These are phyloP conservation scores for Galaxea fascicularis DNA, from an alignment of 92 coral and sea anemone genomes.

Conservation along the genomic window DNA sequence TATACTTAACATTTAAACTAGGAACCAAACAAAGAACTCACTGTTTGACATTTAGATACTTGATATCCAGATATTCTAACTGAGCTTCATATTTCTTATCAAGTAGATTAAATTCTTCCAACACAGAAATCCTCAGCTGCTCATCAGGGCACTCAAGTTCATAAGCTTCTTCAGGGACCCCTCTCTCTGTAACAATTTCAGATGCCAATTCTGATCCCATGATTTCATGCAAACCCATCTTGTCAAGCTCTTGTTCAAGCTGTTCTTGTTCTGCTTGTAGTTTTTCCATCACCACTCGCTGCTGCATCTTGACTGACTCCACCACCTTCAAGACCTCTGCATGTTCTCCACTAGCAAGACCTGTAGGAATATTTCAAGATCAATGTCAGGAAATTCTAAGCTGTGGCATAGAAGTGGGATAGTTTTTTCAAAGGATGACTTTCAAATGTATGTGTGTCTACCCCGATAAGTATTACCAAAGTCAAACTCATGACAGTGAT, in stretches of 20 bases:
- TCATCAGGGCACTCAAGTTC: constrained; percentile 88
- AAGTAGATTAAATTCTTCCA: constrained; percentile 86
- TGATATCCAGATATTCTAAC: constrained; percentile 81
- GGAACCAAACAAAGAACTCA: constrained; percentile 29
- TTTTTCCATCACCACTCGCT: constrained; percentile 71
- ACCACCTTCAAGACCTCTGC: constrained; percentile 80
- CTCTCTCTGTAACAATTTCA: constrained; percentile 64
- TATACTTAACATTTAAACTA: too few relatives aligned
- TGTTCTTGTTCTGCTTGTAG: constrained; percentile 76
- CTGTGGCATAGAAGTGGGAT: too few relatives aligned
- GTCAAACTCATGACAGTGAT: too few relatives aligned
- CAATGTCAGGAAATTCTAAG: too few relatives aligned
- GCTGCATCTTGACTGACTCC: constrained; percentile 91
- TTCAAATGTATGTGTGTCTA: too few relatives aligned
- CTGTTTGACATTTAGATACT: constrained; percentile 74
- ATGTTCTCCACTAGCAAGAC: constrained; percentile 81
- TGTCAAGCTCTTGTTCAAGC: constrained; percentile 84
- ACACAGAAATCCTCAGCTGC: constrained; percentile 72
- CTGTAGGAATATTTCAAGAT: too few relatives aligned
- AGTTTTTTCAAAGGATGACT: too few relatives aligned
- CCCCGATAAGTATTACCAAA: too few relatives aligned
- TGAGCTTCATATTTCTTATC: constrained; percentile 95
- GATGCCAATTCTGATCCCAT: constrained; percentile 51
- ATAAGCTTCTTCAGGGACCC: constrained; percentile 86
- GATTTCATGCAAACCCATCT: constrained; percentile 49